Evolutionary conservation across 2,113 vertebrate species (phyloP), one percentile per base, ranked within the genome.

Genomic region (Tychaedon coryphoeus): DNA sequence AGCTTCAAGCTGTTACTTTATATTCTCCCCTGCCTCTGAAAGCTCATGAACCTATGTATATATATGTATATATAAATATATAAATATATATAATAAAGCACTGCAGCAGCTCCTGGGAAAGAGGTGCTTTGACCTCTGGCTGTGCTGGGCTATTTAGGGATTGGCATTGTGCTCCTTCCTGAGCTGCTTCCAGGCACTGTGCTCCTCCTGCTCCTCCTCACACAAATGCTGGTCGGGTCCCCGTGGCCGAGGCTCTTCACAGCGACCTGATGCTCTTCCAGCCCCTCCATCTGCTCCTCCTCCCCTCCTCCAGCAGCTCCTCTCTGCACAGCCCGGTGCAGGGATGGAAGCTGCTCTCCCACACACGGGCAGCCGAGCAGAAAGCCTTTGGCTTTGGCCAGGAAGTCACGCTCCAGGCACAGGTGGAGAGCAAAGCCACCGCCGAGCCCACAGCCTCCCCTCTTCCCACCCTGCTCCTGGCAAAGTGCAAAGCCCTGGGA

Each of bases 271-370:
- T 43, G 81, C 66, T 94, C 76, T 88, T 77, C 88, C 93, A 94
- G 56, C 92, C 84, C 66, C 91, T 93, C 82, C 94, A 95, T 93
- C 96, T 95, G 91, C 77, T 95, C 16, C 66, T 53, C n/a, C 19
- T 79, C 38, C 48, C 77, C 36, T 95, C 65, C 67, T 76, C 56
- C 79, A 51, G 78, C 72, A 69, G 72, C 62, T 82, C 61, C 61
- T 12, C 14, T 58, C n/a, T 60, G 38, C 67, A 19, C 57, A 93
- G 53, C 43, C 58, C 1, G 0, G 24, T 0, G 2, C 14, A 9
- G 51, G 54, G 58, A 29, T 20, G 87, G 77, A 51, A 71, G 56
- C 7, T 89, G 43, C 70, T 60, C 72, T 83, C 93, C 81, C 9
- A 2, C 92, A 12, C 5, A 0, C 18, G 11, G 58, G 69, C 86